phyloP scores from a whole-genome alignment of 2,797 vertebrate genomes.

The Sphenodon punctatus region DNA sequence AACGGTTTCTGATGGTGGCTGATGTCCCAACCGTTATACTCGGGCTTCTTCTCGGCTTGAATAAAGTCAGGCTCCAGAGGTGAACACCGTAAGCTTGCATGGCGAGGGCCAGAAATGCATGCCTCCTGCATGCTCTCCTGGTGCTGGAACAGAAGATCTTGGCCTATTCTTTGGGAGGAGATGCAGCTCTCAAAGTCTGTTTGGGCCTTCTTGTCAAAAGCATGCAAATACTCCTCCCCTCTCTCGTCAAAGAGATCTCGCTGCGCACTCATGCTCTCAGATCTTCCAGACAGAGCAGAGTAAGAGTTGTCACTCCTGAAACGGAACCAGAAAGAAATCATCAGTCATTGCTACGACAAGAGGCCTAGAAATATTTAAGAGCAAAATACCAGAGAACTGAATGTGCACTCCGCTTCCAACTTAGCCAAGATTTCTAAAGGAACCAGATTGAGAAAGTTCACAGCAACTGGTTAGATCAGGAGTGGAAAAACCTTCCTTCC shows the following conservation, averaged over 20 bases:
- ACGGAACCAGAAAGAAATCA: constrained; percentile 54
- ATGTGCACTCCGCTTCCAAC: not conserved
- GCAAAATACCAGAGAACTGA: not conserved
- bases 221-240: constrained; percentile 82
- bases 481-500: too few species aligned
- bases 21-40: constrained; percentile 78
- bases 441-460: not conserved
- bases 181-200: constrained; percentile 77
- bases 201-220: constrained; percentile 80
- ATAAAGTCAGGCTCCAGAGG: constrained; percentile 79
- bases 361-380: not conserved
- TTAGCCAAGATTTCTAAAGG: not conserved
- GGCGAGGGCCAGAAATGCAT: constrained; percentile 70
- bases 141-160: constrained; percentile 76
- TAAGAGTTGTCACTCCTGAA: constrained; percentile 84
- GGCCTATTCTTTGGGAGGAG: constrained; percentile 74
- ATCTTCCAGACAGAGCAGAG: constrained; percentile 71
- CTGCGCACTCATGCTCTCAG: constrained; percentile 70
- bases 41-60: constrained; percentile 80
- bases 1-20: constrained; percentile 77
- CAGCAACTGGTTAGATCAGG: too few species aligned
- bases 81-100: constrained; percentile 70
- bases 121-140: constrained; percentile 74
- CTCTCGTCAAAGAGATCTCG: constrained; percentile 88
- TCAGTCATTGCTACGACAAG: constrained; percentile 47